phyloP scores from a whole-genome alignment of 2,113 vertebrate species.

The Brienomyrus brachyistius region DNA sequence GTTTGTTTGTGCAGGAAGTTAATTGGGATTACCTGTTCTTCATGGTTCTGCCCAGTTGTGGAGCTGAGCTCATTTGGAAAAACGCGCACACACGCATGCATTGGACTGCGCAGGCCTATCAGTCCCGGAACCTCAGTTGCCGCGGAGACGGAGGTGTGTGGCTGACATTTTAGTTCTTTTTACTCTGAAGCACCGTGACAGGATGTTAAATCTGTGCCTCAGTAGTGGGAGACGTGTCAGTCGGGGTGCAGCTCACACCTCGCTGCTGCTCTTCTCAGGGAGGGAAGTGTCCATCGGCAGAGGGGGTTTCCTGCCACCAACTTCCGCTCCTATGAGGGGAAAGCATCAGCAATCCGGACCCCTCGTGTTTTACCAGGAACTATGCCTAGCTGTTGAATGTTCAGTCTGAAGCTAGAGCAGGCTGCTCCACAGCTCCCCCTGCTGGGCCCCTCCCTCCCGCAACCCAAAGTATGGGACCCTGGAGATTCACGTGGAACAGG shows the following conservation, averaged over 20 bases:
- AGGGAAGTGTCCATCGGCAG: conserved; percentile 29
- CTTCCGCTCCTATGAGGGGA: conserved; percentile 19
- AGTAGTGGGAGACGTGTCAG: conserved; percentile 39
- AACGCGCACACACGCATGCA: neutral
- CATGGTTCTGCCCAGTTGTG: neutral
- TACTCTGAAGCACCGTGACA: conserved; percentile 40
- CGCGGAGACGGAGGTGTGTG: conserved; percentile 20
- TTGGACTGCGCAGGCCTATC: conserved; percentile 36
- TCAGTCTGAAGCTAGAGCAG: neutral
- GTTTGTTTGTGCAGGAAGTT: neutral
- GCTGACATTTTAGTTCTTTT: conserved; percentile 31
- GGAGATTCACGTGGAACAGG: too few species aligned
- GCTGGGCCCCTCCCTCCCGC: neutral
- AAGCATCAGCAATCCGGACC: neutral
- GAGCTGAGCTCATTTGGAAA: neutral
- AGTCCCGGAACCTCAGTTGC: conserved; percentile 16
- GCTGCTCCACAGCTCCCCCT: neutral
- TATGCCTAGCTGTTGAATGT: neutral
- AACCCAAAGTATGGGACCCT: neutral
- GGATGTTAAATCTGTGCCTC: conserved; percentile 43
- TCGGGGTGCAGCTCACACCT: conserved; percentile 32
- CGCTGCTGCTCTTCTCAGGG: conserved; percentile 33
- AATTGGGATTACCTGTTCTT: neutral
- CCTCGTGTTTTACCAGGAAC: neutral
- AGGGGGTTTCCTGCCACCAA: conserved; percentile 22